Evolutionary conservation across 2,888 invertebrate species (phyloP).

Genomic region (Bellardia bayeri): DNA sequence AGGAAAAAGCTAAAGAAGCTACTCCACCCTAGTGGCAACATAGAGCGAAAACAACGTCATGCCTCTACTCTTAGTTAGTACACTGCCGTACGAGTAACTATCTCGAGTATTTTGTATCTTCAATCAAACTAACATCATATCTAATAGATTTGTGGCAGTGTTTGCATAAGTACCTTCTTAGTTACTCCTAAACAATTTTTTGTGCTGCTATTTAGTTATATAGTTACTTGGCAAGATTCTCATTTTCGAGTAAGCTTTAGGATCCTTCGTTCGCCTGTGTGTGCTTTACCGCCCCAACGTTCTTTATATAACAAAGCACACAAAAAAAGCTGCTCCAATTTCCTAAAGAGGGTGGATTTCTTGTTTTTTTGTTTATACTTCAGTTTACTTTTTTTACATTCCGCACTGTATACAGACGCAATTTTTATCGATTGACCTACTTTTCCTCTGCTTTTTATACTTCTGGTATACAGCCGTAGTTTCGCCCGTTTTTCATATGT

Average conservation of each 20-base stretch:
- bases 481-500: slow-evolving; percentile 47
- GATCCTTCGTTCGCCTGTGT: slow-evolving; percentile 63
- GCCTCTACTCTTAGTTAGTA: slow-evolving; percentile 1
- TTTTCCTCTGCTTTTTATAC: slow-evolving; percentile 36
- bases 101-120: slow-evolving; percentile 25
- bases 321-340: slow-evolving; percentile 54
- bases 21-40: slow-evolving; percentile 54
- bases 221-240: slow-evolving; percentile 54
- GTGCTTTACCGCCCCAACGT: slow-evolving; percentile 57
- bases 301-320: neutral
- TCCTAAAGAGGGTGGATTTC: slow-evolving; percentile 69
- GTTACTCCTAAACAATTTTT: slow-evolving; percentile 52
- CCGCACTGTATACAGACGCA: slow-evolving; percentile 49
- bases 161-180: neutral
- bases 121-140: slow-evolving; percentile 46
- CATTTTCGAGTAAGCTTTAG: slow-evolving; percentile 14
- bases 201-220: neutral
- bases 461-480: slow-evolving; percentile 9
- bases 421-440: slow-evolving; percentile 71
- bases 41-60: slow-evolving; percentile 3
- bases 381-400: slow-evolving; percentile 42
- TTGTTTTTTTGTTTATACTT: slow-evolving; percentile 21
- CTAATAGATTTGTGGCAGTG: neutral
- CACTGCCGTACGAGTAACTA: neutral
- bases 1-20: slow-evolving; percentile 48